Evolutionary conservation across 2,888 invertebrate species (phyloP), one percentile per base, ranked within the genome.

Genomic region (Rhagophthalmus giganteus): DNA sequence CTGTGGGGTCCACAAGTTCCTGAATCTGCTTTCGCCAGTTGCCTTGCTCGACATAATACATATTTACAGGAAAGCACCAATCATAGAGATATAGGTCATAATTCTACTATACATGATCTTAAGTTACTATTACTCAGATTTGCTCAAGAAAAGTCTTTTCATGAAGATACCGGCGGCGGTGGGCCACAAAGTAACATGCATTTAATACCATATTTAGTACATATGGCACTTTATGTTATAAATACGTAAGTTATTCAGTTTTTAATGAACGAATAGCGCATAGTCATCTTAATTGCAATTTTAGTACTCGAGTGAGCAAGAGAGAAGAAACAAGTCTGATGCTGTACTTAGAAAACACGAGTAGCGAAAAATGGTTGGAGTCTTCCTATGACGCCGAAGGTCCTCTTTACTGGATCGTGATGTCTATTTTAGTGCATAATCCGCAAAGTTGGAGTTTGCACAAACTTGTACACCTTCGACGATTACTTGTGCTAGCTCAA

Each of bases 151-250:
- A 91, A 91, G 71, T 91, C 93, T 54, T 98, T 98, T 81, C 95
- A 96, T 73, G 95, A 95, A 72, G 97, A 98, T 76, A 94, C 95
- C 1, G 96, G 97, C 10, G 99, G 94, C 59, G 94, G 94, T 64
- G 97, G 96, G 1, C 92, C 95, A 8, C 94, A 96, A 69, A 95
- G 95, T 58, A 97, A 97, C 78, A 89, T 97, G 88, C 94, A 97
- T 77, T 86, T 98, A 66, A 85, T 96, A 56, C 97, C 97, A 5
- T 96, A 96, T 71, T 80, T 97, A 45, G 79, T 91, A 56, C 96
- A 97, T 74, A 94, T 94, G 84, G 92, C 94, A 11, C 85, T 97
- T 10, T 97, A 97, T 74, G 89, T 94, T 57, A 84, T 94, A 64
- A 91, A 95, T 71, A 94, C 94, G 81, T 87, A 62, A 79, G 85